Conservation (phyloP, 2,888 invertebrate species). For the Chymomyza fuscimana region DNA sequence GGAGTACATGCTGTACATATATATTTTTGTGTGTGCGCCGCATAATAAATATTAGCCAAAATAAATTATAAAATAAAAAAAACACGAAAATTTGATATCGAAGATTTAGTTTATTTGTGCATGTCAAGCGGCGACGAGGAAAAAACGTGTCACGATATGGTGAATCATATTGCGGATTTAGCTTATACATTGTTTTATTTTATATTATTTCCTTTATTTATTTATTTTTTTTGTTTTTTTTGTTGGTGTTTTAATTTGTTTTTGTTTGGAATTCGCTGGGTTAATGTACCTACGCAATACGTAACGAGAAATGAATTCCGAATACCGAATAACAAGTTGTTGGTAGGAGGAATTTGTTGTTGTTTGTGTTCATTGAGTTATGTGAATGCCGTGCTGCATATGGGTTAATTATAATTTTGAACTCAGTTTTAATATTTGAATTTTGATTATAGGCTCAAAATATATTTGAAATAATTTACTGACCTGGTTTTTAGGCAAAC, state of each 20-base stretch:
- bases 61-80: constrained; percentile 56
- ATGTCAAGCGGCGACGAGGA: constrained; percentile 13
- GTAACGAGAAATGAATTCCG: constrained; percentile 20
- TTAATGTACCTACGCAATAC: constrained; percentile 50
- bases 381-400: constrained; percentile 17
- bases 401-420: constrained; percentile 61
- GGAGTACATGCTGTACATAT: not conserved
- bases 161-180: constrained; percentile 63
- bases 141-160: not conserved
- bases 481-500: constrained; percentile 49
- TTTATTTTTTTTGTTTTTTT: constrained; percentile 22
- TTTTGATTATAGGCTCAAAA: not conserved
- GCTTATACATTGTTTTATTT: constrained; percentile 51
- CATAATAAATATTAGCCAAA: constrained; percentile 34
- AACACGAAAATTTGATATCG: constrained; percentile 35
- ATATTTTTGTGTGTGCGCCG: constrained; percentile 32
- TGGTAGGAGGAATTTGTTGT: not conserved
- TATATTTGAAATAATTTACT: too few relatives aligned
- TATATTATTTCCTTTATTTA: constrained; percentile 11
- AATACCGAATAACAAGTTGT: not conserved
- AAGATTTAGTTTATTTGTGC: constrained; percentile 35
- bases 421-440: constrained; percentile 8
- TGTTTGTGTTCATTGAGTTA: not conserved
- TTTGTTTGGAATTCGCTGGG: constrained; percentile 45
- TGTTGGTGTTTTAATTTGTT: too few relatives aligned